Evolutionary conservation across 2,888 invertebrate species (phyloP), one percentile per base, ranked within the genome.

Genomic region (Oligia fasciuncula): DNA sequence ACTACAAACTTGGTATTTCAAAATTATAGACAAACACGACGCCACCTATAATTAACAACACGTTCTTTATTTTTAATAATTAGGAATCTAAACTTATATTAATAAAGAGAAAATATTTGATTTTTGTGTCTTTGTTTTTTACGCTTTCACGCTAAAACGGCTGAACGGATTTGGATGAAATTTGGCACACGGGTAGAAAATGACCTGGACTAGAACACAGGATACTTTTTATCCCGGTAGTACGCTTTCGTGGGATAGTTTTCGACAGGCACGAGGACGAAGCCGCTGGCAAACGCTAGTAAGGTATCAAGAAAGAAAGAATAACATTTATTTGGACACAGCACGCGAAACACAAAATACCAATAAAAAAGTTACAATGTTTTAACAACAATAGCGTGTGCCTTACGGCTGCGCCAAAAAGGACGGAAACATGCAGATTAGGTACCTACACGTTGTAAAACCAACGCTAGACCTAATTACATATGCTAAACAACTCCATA

Each of bases 401-500:
- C 65, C 1, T 40, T 29, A 29, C 2, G 19, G 35, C 40, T 13
- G 23, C 23, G 40, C 40, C 65, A 19, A 19, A 40, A 40, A 40
- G 19, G 19, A 35, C 29, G 13, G 23, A 35, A 51, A 14, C 14
- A 54, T 70, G 35, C 19, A 35, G 23, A 35, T 17, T 9, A n/a
- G 5, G 9, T n/a, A n/a, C 23, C 13, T 9, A 23, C 23, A 54
- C 14, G 40, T 11, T n/a, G 23, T n/a, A n/a, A 70, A 70, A 17
- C 70, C 9, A 57, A 40, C 40, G n/a, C 35, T 5, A 54, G 35
- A 23, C 14, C 23, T 70, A 54, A 54, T 70, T 35, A 0, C 13
- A n/a, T 19, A 69, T 8, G 35, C 23, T 46, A 40, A 60, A 77
- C 49, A 40, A 40, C 11, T 19, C 17, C 57, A 77, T 78, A 43